Evolutionary conservation across 2,113 vertebrate genomes (phyloP).

Genomic region (Chinchilla lanigera): DNA sequence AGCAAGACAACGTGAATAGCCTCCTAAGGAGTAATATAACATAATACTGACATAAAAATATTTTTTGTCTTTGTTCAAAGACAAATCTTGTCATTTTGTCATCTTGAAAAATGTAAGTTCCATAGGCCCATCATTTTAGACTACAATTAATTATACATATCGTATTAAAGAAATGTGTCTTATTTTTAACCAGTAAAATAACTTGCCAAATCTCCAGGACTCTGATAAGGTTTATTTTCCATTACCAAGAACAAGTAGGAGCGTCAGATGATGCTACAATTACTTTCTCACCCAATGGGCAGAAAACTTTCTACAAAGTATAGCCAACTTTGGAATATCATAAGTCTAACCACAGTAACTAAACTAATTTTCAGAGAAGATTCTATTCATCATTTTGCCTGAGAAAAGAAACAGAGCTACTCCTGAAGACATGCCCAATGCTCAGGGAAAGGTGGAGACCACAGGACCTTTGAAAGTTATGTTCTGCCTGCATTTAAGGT

Average conservation of each 20-base stretch:
- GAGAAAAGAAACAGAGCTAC: neutral
- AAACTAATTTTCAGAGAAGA: neutral
- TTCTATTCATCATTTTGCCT: neutral
- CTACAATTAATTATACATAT: neutral
- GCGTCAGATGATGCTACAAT: neutral
- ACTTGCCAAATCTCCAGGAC: neutral
- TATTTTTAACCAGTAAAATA: neutral
- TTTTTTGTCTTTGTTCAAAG: neutral
- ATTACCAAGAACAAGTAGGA: neutral
- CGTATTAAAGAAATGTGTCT: neutral
- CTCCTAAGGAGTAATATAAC: neutral
- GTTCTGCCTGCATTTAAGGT: neutral
- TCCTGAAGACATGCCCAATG: neutral
- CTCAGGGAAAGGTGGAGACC: neutral
- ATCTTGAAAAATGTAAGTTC: neutral
- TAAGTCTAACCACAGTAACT: neutral
- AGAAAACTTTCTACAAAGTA: neutral
- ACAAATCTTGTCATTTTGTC: neutral
- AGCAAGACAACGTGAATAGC: neutral
- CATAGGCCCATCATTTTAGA: neutral
- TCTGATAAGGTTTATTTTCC: neutral
- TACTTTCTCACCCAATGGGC: neutral
- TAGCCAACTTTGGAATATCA: neutral
- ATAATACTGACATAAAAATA: neutral
- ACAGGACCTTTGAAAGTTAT: neutral